A percentile compares a stretch with the other conserved stretches of the same genome.
Evolutionary conservation across 2,113 vertebrate species (phyloP).

Genomic region (Lucifuga dentata): DNA sequence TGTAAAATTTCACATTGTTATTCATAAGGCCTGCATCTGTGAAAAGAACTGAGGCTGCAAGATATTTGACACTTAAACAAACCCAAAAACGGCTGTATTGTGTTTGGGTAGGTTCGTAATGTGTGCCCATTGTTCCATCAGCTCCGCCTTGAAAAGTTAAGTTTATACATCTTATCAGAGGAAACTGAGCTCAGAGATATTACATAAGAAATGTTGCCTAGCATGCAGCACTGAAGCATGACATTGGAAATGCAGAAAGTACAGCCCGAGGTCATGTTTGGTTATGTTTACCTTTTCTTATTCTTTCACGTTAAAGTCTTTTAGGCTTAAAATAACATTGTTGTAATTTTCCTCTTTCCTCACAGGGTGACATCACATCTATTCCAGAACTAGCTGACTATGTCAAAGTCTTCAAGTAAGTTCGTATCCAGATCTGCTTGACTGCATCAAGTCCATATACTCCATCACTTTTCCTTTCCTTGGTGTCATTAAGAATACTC

Average conservation of each 20-base stretch:
- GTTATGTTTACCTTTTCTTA: background rate
- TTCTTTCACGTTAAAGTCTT: slow-evolving; percentile 3
- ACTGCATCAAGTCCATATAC: background rate
- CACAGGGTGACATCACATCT: slow-evolving; percentile 98
- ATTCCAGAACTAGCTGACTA: slow-evolving; percentile 98
- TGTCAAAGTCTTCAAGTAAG: slow-evolving; percentile 99
- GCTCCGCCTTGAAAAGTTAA: background rate
- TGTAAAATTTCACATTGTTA: slow-evolving; percentile 21
- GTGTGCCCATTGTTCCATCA: slow-evolving; percentile 25
- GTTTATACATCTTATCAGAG: slow-evolving; percentile 57
- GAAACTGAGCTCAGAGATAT: slow-evolving; percentile 42
- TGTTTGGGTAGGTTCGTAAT: background rate
- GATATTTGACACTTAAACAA: slow-evolving; percentile 12
- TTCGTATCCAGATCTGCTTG: slow-evolving; percentile 51
- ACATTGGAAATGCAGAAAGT: slow-evolving; percentile 22
- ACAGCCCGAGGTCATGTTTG: background rate
- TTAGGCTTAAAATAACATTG: slow-evolving; percentile 19
- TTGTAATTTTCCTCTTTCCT: slow-evolving; percentile 22
- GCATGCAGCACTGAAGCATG: background rate
- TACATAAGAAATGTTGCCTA: slow-evolving; percentile 25
- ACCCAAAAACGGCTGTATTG: background rate
- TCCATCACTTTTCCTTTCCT: slow-evolving; percentile 1
- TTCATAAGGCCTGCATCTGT: background rate
- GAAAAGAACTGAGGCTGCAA: slow-evolving; percentile 2
- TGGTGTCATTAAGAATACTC: slow-evolving; percentile 5